Evolutionary conservation across 2,113 vertebrate species (phyloP).

Genomic region (Mobula hypostoma): DNA sequence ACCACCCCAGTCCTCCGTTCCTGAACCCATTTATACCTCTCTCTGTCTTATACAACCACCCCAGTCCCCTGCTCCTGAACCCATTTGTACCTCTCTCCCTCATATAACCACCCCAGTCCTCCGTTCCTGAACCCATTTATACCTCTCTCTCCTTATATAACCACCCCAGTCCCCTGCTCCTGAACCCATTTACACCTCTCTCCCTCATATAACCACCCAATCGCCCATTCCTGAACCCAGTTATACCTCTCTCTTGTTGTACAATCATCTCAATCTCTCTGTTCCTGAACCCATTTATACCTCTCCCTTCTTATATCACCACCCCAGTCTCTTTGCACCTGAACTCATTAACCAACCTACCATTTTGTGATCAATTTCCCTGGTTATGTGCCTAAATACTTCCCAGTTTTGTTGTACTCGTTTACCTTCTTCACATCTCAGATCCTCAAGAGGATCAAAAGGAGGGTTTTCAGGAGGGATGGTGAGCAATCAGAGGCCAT

Average conservation of each 20-base stretch:
- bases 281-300: neutral
- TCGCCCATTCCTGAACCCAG: neutral
- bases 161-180: too few relatives aligned
- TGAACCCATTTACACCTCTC: neutral
- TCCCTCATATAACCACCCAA: neutral
- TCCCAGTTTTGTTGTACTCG: too few relatives aligned
- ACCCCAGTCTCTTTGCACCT: neutral
- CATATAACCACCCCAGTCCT: too few relatives aligned
- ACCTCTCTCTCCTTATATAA: too few relatives aligned
- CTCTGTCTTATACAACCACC: neutral
- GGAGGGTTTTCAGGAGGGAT: too few relatives aligned
- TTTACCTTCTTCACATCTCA: too few relatives aligned
- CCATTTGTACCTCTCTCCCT: neutral
- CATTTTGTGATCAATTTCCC: too few relatives aligned
- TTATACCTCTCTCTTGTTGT: neutral
- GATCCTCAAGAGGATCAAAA: too few relatives aligned
- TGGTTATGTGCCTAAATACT: too few relatives aligned
- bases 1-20: neutral
- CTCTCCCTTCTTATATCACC: neutral
- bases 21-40: neutral
- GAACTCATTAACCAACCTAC: neutral
- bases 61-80: too few relatives aligned
- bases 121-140: too few relatives aligned
- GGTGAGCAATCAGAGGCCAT: too few relatives aligned
- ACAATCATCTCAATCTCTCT: neutral